These are phyloP conservation scores for Melierax canorus DNA, from an alignment of 2,113 vertebrate genomes.

Conservation along the genomic window DNA sequence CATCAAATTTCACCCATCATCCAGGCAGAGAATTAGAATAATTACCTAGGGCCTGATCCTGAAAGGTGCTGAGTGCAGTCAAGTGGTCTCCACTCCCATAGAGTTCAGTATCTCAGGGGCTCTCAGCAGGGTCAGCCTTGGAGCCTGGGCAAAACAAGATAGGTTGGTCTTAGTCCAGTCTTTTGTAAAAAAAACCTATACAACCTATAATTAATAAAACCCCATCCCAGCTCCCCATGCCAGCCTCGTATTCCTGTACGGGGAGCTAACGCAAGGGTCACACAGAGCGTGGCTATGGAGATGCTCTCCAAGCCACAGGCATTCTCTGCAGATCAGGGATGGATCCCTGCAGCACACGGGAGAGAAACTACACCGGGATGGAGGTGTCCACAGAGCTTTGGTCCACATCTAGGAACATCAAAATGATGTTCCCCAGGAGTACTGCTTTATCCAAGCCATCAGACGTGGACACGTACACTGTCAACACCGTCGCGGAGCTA, in stretches of 20 bases:
- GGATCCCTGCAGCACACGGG: neutral
- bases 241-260: fast-evolving
- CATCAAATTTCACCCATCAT: neutral
- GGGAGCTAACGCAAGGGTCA: neutral
- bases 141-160: neutral
- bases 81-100: neutral
- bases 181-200: neutral
- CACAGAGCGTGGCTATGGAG: fast-evolving
- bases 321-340: neutral
- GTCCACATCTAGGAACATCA: neutral
- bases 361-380: fast-evolving
- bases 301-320: neutral
- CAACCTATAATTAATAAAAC: fast-evolving
- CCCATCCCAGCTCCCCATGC: fast-evolving
- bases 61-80: slow-evolving; percentile 24
- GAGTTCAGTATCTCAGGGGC: neutral
- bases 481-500: neutral
- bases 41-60: slow-evolving; percentile 40
- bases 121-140: slow-evolving; percentile 29
- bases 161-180: neutral
- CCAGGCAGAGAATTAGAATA: neutral
- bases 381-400: neutral
- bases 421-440: neutral
- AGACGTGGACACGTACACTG: fast-evolving
- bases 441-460: neutral